phyloP scores from a whole-genome alignment of 1,140 invertebrate genomes.

The Hestina assimilis region DNA sequence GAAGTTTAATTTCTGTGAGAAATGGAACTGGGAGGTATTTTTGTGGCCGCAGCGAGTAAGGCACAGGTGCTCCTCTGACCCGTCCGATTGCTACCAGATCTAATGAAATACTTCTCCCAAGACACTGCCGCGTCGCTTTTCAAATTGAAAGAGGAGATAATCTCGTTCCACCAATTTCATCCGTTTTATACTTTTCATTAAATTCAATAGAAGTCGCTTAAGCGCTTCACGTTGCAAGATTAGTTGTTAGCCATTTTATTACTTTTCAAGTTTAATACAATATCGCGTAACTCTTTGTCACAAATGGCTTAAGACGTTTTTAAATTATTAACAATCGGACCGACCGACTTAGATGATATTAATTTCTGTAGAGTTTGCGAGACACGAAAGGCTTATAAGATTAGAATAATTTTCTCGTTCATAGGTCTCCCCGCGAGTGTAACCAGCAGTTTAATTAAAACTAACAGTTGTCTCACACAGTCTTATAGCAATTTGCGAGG shows the following conservation, averaged over 20 bases:
- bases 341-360: constrained; percentile 39
- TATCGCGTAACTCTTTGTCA: neutral
- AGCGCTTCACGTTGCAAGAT: constrained; percentile 9
- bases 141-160: constrained; percentile 69
- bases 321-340: neutral
- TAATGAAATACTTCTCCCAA: constrained; percentile 70
- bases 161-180: constrained; percentile 52
- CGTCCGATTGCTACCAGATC: constrained; percentile 44
- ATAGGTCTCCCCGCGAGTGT: constrained; percentile 63
- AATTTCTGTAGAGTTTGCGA: constrained; percentile 57
- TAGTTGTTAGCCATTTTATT: constrained; percentile 6
- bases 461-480: constrained; percentile 77
- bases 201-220: constrained; percentile 31
- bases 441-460: constrained; percentile 77
- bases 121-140: constrained; percentile 47
- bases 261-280: constrained; percentile 1
- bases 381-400: constrained; percentile 72
- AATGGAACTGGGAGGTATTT: constrained; percentile 16
- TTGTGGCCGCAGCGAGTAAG: constrained; percentile 19
- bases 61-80: constrained; percentile 51
- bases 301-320: neutral
- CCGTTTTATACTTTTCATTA: constrained; percentile 63
- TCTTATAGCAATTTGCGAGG: constrained; percentile 77
- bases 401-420: constrained; percentile 77
- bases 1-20: constrained; percentile 2